Evolutionary conservation across 2,113 vertebrate species (phyloP).

Genomic region (Conger conger): DNA sequence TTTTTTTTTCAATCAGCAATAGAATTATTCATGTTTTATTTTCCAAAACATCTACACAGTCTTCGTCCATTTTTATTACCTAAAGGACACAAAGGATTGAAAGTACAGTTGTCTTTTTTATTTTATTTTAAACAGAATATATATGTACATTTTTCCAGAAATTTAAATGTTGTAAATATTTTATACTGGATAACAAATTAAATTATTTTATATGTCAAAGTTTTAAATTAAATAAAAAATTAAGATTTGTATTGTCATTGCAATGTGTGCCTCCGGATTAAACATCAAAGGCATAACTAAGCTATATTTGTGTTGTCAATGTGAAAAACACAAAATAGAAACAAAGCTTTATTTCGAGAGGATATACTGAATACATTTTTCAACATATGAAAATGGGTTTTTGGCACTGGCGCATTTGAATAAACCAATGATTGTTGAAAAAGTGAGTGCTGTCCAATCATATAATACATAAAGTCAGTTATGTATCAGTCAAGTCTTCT

Average conservation of each 20-base stretch:
- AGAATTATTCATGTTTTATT: background rate
- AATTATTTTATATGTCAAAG: slow-evolving; percentile 68
- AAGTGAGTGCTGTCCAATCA: too few species aligned
- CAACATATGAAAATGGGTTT: too few species aligned
- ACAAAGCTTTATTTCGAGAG: too few species aligned
- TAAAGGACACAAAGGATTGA: slow-evolving; percentile 3
- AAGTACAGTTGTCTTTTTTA: background rate
- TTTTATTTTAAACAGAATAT: background rate
- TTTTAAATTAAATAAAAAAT: slow-evolving; percentile 27
- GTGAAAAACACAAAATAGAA: too few species aligned
- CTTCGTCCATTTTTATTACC: slow-evolving; percentile 9
- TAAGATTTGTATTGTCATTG: slow-evolving; percentile 42
- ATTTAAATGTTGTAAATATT: slow-evolving; percentile 57
- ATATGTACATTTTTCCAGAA: background rate
- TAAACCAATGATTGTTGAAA: too few species aligned
- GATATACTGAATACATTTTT: too few species aligned
- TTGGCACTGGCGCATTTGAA: too few species aligned
- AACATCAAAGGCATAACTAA: slow-evolving; percentile 20
- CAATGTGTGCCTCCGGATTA: background rate
- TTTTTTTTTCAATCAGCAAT: background rate
- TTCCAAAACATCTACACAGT: background rate
- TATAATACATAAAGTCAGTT: too few species aligned
- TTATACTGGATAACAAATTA: slow-evolving; percentile 53
- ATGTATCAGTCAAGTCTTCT: too few species aligned
- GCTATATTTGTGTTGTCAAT: too few species aligned